These are phyloP conservation scores for Pachliopta kotzebuea DNA, from an alignment of 2,888 invertebrate genomes.

Conservation along the genomic window DNA sequence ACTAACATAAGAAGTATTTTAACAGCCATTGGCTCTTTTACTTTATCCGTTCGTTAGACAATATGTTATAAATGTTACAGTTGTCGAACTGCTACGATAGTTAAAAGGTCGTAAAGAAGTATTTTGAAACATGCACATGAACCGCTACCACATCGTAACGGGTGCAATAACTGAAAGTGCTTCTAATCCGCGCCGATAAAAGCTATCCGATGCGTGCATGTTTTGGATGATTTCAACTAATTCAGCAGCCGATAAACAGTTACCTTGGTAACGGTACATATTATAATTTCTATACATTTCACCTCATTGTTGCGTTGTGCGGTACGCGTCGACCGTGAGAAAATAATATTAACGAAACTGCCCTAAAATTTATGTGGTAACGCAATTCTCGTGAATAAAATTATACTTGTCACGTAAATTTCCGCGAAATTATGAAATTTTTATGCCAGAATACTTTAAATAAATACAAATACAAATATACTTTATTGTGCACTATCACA, in stretches of 20 bases:
- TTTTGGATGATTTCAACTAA: conserved; percentile 32
- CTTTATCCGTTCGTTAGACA: conserved; percentile 14
- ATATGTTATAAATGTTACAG: conserved; percentile 24
- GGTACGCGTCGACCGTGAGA: conserved; percentile 36
- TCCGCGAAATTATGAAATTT: not conserved
- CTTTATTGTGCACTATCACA: too few species aligned
- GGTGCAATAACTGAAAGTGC: conserved; percentile 33
- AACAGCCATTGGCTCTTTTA: conserved; percentile 11
- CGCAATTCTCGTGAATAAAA: conserved; percentile 6
- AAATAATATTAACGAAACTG: conserved; percentile 13
- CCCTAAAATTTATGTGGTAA: conserved; percentile 1
- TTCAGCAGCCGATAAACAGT: conserved; percentile 38
- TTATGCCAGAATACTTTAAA: not conserved
- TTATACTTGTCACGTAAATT: conserved; percentile 2
- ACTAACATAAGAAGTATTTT: conserved; percentile 18
- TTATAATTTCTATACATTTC: conserved; percentile 37
- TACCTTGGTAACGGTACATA: conserved; percentile 38
- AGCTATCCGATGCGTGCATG: conserved; percentile 34
- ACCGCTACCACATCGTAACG: conserved; percentile 19
- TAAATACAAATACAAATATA: too few species aligned
- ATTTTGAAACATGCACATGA: conserved; percentile 15
- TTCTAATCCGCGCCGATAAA: conserved; percentile 37
- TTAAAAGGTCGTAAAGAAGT: conserved; percentile 17
- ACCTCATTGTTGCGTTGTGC: conserved; percentile 34
- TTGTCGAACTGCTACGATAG: conserved; percentile 16